phyloP scores from a whole-genome alignment of 1,140 invertebrate genomes.

The Gonioctena quinquepunctata region DNA sequence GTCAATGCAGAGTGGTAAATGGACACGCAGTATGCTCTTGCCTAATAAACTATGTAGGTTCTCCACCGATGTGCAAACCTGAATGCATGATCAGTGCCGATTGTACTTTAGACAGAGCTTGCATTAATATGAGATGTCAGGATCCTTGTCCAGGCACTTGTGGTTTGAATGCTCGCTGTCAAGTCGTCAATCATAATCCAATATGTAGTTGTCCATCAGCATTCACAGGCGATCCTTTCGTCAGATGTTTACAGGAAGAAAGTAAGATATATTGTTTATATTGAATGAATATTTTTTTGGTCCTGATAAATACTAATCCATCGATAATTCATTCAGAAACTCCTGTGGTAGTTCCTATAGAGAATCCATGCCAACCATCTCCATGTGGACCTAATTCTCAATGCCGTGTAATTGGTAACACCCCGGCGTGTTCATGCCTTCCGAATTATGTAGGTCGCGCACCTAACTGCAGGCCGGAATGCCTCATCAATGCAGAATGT shows the following conservation, averaged over 20 bases:
- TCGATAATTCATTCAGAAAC: slow-evolving; percentile 26
- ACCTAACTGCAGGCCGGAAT: slow-evolving; percentile 69
- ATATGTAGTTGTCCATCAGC: slow-evolving; percentile 69
- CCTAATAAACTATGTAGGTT: slow-evolving; percentile 63
- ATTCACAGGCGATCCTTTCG: slow-evolving; percentile 75
- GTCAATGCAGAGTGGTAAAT: slow-evolving; percentile 63
- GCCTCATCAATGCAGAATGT: slow-evolving; percentile 68
- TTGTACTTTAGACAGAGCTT: slow-evolving; percentile 64
- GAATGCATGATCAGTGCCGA: slow-evolving; percentile 67
- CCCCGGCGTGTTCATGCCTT: slow-evolving; percentile 66
- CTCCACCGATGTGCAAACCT: slow-evolving; percentile 66
- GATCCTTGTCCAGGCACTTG: slow-evolving; percentile 69
- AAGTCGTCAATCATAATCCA: slow-evolving; percentile 68
- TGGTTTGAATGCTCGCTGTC: slow-evolving; percentile 71
- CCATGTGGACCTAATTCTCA: slow-evolving; percentile 70
- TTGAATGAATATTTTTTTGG: neutral
- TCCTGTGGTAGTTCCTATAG: slow-evolving; percentile 51
- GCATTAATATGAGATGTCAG: slow-evolving; percentile 64
- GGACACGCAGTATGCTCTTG: slow-evolving; percentile 70
- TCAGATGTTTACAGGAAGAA: slow-evolving; percentile 63
- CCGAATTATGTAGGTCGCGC: slow-evolving; percentile 63
- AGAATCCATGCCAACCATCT: slow-evolving; percentile 64
- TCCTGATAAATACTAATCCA: slow-evolving; percentile 7
- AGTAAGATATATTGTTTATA: slow-evolving; percentile 60
- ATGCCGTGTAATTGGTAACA: slow-evolving; percentile 63